These are phyloP conservation scores for Volucella inflata DNA, from an alignment of 2,888 invertebrate genomes.

Conservation along the genomic window DNA sequence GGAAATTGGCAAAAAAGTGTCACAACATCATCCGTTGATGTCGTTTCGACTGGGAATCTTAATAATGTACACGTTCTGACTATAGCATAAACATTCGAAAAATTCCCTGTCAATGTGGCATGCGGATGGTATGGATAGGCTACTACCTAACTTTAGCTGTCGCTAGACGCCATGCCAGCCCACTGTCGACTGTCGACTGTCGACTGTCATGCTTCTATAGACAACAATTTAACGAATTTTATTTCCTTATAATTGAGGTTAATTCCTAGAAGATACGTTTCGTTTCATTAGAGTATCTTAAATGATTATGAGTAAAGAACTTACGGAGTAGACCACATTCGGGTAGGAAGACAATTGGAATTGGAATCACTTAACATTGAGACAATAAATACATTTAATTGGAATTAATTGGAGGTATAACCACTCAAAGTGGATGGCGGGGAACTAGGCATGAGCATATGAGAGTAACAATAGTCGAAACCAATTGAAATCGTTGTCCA, in stretches of 20 bases:
- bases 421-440: slow-evolving; percentile 11
- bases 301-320: slow-evolving; percentile 12
- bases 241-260: slow-evolving; percentile 26
- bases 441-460: neutral
- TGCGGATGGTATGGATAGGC: slow-evolving; percentile 3
- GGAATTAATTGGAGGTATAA: slow-evolving; percentile 57
- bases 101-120: neutral
- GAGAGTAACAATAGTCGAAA: neutral
- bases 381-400: slow-evolving; percentile 51
- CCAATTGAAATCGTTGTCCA: slow-evolving; percentile 41
- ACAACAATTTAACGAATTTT: slow-evolving; percentile 44
- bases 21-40: slow-evolving; percentile 51
- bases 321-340: neutral
- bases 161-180: no score
- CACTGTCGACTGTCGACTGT: slow-evolving; percentile 3
- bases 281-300: slow-evolving; percentile 33
- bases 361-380: slow-evolving; percentile 57
- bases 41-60: slow-evolving; percentile 48
- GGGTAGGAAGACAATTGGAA: slow-evolving; percentile 37
- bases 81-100: slow-evolving; percentile 9
- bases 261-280: slow-evolving; percentile 43
- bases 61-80: slow-evolving; percentile 2
- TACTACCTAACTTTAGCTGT: no score
- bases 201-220: slow-evolving; percentile 9
- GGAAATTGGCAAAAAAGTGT: slow-evolving; percentile 50